Base-by-base conservation (phyloP, 2,888 invertebrate genomes). In the Drosophila mimica region DNA sequence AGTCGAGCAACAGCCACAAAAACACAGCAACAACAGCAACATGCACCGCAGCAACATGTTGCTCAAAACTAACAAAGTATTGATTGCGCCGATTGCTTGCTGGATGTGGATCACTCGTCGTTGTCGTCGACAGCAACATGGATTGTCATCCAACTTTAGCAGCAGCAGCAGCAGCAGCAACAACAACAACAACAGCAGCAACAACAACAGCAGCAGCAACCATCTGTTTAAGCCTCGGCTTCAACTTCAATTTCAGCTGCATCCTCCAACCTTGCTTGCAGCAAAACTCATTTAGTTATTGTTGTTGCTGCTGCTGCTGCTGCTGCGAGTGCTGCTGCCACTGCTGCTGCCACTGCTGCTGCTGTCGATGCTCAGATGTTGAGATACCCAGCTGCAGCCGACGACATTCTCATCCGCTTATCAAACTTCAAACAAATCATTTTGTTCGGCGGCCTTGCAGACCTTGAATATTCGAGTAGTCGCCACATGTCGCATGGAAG, bases 401-500 rank as follows among this genome's bases (percentile, higher is more conserved):
- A 63, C 83, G 90, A 90, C 90, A 90, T 89, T 87, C 83, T 81
- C 91, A 91, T 91, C 90, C 90, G 90, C 88, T 90, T 89, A 91
- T 90, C 90, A 91, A 90, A 89, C 84, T 84, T 67, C 83, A 88
- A 88, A 83, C 83, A 87, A 80, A 83, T 87, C 90, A 89, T 86
- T 87, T 88, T 79, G 87, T 78, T 87, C 38, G 78, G 84, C 82
- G 84, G 75, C 81, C 82, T 83, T 83, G 83, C 58, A 48, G 56
- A 56, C 56, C 38, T 36, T 34, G 28, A 36, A 52, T 48, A 43
- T 48, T 52, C 57, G 30, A 34, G 28, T 17, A 30, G 7, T 25
- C 8, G 31, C 15, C 49, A 40, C 30, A 51, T 64, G 34, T 48
- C 3, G 25, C 28, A 60, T 28, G 34, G 1, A 36, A 33, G 51